phyloP scores from a whole-genome alignment of 64 coral and sea anemone genomes.

The Astreopora myriophthalma region DNA sequence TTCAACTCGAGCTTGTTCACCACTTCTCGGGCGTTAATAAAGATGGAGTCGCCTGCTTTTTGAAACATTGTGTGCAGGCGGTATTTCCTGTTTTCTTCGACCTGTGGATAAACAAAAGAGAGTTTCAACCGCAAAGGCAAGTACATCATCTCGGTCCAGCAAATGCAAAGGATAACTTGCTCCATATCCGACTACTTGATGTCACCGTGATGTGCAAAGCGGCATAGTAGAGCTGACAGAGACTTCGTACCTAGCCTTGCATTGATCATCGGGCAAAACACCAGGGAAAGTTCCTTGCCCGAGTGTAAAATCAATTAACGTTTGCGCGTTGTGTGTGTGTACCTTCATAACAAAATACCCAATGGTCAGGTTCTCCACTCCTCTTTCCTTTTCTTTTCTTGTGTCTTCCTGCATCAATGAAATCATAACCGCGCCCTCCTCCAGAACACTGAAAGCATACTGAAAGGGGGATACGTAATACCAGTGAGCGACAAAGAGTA shows the following conservation, averaged over 20 bases:
- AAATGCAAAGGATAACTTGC: too few relatives aligned
- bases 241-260: too few relatives aligned
- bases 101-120: constrained; percentile 22
- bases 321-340: neutral
- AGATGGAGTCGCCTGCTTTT: constrained; percentile 92
- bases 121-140: neutral
- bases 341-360: constrained; percentile 98
- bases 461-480: neutral
- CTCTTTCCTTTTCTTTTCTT: constrained; percentile 76
- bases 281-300: too few relatives aligned
- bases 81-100: constrained; percentile 93
- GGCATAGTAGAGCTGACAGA: too few relatives aligned
- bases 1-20: constrained; percentile 75
- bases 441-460: constrained; percentile 89
- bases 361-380: constrained; percentile 79
- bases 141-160: too few relatives aligned
- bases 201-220: neutral
- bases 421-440: constrained; percentile 78
- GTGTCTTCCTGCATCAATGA: constrained; percentile 96
- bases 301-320: too few relatives aligned
- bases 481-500: too few relatives aligned
- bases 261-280: too few relatives aligned
- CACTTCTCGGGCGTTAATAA: constrained; percentile 95
- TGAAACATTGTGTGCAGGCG: constrained; percentile 78
- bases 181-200: neutral